Evolutionary conservation across 2,113 vertebrate species (phyloP), one percentile per base, ranked within the genome.

Genomic region (Cricetomys ansorgei): DNA sequence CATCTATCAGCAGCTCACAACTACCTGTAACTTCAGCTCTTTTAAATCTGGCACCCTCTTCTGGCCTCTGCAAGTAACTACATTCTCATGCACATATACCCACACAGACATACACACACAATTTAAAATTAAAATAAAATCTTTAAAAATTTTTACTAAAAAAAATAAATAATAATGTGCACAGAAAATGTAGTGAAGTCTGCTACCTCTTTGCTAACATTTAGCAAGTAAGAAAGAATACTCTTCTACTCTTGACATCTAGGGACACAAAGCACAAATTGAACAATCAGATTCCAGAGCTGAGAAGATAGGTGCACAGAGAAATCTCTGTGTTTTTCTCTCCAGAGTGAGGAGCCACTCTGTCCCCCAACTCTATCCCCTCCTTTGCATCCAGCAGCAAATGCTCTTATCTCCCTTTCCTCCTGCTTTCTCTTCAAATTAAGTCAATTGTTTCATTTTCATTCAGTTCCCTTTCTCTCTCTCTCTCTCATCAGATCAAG

Each of bases 371-470:
- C 76, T 62, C 43, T 55, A 34, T 57, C 62, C 64, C 43, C 31
- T n/a, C 45, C 21, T 5, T 19, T 25, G 37, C 69, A 4, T 34
- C 69, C 69, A 45, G 11, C 67, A 55, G 48, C 77, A 88, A 31
- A 80, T 40, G 40, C 45, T 77, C 81, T 88, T 67, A 16, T 77
- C 92, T 81, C 48, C 70, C 77, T 27, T 92, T 84, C 91, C 31
- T 94, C 93, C 45, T 34, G 23, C 65, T 93, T 84, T 94, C 81
- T 96, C 64, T 31, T 29, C 64, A 94, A 93, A 76, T 97, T 95
- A 95, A 96, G 96, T 97, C 91, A 96, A 81, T 96, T 94, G 88
- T 94, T 97, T 88, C 55, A 64, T 93, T 97, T 97, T 88, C 92
- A 90, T 97, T 95, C 80, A 7, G 81, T 88, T 96, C 91, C 64